Base-by-base conservation (phyloP, 2,113 vertebrate genomes). In the Lepidothrix coronata region DNA sequence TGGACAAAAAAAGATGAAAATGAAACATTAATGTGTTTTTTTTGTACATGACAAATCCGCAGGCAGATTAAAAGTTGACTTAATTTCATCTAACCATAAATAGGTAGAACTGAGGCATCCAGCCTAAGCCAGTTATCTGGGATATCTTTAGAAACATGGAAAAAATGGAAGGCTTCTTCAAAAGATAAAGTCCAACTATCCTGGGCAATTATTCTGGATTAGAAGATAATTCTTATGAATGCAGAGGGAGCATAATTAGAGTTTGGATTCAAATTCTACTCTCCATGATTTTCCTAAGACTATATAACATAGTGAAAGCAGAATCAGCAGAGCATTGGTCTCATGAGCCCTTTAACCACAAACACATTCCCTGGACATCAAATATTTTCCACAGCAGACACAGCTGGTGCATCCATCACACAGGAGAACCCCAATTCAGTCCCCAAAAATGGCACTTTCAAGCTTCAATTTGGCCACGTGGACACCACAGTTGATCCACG, bases 181-280 rank as follows among this genome's bases (percentile, higher is more conserved):
- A n/a, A 87, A 37, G 41, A 33, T 0, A 9, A 0, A 39, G 7
- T 3, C 14, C 31, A 71, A 4, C 9, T 25, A 31, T 4, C 11
- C 33, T 0, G 1, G 37, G 22, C 4, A 63, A 14, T 4, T 59
- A 8, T 51, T 28, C 25, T 33, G 58, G 9, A 51, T 23, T 12
- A 17, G 59, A 31, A 77, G 15, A 30, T 2, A 59, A 54, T 25
- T 55, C n/a, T 89, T 46, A 24, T 70, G 39, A 31, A 71, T 14
- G 49, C 12, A 37, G 8, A 61, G 22, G 15, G 25, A 30, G 30
- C 19, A 24, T 41, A 5, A 5, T 1, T 41, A 49, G 35, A 68
- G 11, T 67, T 24, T 59, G 54, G 17, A 67, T 17, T 28, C 11
- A 49, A 61, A 46, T n/a, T 79, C 28, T 16, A 5, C 16, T 74